A percentile compares a stretch with the other conserved stretches of the same genome.
Evolutionary conservation across 1,140 invertebrate species (phyloP).

Genomic region (Drosophila leontia): DNA sequence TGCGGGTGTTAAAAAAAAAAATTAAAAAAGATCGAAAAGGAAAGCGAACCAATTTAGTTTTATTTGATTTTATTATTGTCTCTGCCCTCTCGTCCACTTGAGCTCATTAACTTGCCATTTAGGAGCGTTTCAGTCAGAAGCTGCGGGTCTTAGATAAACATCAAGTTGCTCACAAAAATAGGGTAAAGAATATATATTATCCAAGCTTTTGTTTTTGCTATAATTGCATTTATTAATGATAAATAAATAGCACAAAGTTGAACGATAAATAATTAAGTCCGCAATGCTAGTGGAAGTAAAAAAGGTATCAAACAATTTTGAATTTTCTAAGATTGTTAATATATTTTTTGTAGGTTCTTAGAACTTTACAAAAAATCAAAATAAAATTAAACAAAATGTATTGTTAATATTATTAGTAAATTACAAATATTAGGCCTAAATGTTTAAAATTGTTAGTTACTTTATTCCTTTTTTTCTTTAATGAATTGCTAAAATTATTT

Average conservation of each 20-base stretch:
- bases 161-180: constrained; percentile 1
- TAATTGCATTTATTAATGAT: constrained; percentile 24
- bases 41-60: constrained; percentile 49
- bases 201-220: constrained; percentile 2
- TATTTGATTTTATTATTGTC: constrained; percentile 63
- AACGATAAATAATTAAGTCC: constrained; percentile 18
- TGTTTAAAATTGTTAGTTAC: background rate
- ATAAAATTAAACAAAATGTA: background rate
- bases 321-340: constrained; percentile 36
- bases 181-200: constrained; percentile 11
- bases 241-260: constrained; percentile 23
- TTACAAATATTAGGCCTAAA: background rate
- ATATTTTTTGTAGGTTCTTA: constrained; percentile 16
- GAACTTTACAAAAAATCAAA: background rate
- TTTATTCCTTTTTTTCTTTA: constrained; percentile 13
- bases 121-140: constrained; percentile 10
- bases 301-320: constrained; percentile 30
- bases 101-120: constrained; percentile 74
- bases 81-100: constrained; percentile 48
- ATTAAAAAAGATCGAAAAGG: constrained; percentile 6
- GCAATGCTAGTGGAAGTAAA: background rate
- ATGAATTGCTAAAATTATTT: background rate
- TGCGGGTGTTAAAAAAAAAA: constrained; percentile 3
- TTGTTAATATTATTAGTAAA: background rate
- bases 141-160: constrained; percentile 55